A percentile compares a stretch with the other conserved stretches of the same genome.
Conservation (phyloP, 2,888 invertebrate genomes). For the Torymus texanus region DNA sequence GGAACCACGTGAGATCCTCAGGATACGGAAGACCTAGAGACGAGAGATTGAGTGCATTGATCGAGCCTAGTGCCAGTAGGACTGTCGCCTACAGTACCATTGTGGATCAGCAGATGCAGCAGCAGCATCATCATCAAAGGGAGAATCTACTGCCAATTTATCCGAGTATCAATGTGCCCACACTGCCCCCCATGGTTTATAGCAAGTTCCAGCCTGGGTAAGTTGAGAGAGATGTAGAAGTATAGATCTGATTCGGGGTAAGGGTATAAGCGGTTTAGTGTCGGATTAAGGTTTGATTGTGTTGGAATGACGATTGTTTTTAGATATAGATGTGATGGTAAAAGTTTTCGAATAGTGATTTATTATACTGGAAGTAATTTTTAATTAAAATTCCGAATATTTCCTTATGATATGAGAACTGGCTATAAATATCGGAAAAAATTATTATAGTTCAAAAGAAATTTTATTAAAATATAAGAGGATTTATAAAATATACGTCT, state of each 20-base stretch:
- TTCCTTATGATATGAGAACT: too few species aligned
- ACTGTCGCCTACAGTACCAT: background rate
- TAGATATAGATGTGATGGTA: too few species aligned
- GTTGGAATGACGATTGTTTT: too few species aligned
- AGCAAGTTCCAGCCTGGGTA: slow-evolving; percentile 70
- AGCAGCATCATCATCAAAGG: slow-evolving; percentile 55
- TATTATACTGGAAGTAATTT: too few species aligned
- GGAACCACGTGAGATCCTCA: background rate
- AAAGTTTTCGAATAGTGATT: too few species aligned
- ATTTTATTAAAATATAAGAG: too few species aligned
- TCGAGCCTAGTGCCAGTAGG: slow-evolving; percentile 26
- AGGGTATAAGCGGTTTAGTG: too few species aligned
- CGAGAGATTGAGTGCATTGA: background rate
- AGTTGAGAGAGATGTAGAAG: slow-evolving; percentile 52
- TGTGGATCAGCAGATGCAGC: background rate
- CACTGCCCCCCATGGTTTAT: slow-evolving; percentile 63
- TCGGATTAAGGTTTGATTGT: too few species aligned
- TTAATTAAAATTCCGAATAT: too few species aligned
- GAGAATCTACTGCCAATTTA: slow-evolving; percentile 59
- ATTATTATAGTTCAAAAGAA: too few species aligned
- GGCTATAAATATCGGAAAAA: too few species aligned
- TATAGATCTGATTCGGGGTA: background rate
- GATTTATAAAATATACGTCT: too few species aligned
- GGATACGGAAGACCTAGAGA: background rate
- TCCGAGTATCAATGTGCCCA: slow-evolving; percentile 47